Evolutionary conservation across 2,797 vertebrate species (phyloP), one percentile per base, ranked within the genome.

Genomic region (Sandelia bainsii): DNA sequence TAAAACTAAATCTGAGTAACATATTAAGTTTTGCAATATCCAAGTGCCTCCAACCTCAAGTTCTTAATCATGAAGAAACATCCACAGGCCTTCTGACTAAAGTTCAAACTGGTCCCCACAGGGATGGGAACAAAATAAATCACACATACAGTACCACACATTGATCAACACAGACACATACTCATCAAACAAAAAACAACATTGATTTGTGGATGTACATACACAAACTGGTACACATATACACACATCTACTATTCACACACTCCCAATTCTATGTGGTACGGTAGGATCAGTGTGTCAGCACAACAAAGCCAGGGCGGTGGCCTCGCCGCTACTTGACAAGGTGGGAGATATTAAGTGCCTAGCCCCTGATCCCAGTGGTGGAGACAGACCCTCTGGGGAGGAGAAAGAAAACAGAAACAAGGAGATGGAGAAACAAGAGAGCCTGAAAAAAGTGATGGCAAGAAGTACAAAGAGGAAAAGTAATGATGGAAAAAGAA

Each of bases 281-380:
- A 50, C 17, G 46, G 76, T 62, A 56, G 77, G 84, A 91, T 92
- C 91, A 86, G 89, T 86, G 78, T 88, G 84, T 90, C 86, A 88
- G 83, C 83, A 86, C 77, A 85, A 90, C 83, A 91, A 89, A 89
- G 72, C 63, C 73, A 57, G 77, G 83, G 77, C 72, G 77, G 85
- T 71, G 87, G 82, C 86, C 83, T 87, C 72, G 72, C 75, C 59
- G n/a, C 59, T 48, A 65, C 85, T 77, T 78, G 84, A 92, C 91
- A 91, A 88, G 87, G 81, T 89, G 85, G 82, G 77, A 86, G 86
- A 90, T 91, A 91, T 92, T 89, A 89, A 92, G 84, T 88, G 84
- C 66, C 79, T 87, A 80, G 64, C 85, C 84, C 75, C 82, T 83
- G 89, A 86, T 87, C 83, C 80, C 69, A 56, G 79, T 10, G 67